Evolutionary conservation across 53 echinoderm and acorn worm genomes (phyloP).

Genomic region (Pentamera pediparva): DNA sequence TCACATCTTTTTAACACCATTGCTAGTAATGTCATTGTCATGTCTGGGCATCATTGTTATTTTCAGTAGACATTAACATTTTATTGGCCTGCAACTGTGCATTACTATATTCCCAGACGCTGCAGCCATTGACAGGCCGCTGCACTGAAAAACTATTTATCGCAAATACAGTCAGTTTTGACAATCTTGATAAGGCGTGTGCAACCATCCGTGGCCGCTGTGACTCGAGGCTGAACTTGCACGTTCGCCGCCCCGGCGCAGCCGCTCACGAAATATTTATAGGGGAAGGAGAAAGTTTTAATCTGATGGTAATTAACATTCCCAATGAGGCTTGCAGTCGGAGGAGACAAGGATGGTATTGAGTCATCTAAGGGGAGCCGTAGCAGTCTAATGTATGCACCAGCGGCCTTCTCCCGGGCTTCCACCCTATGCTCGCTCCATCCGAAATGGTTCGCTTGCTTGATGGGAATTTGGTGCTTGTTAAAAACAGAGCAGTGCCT

Average conservation of each 20-base stretch:
- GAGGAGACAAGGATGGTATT: slow-evolving; percentile 12
- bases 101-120: neutral
- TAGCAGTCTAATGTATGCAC: slow-evolving; percentile 4
- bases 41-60: too few relatives aligned
- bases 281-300: slow-evolving; percentile 37
- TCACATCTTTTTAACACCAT: neutral
- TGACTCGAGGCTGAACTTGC: slow-evolving; percentile 23
- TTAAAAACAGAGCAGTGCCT: too few relatives aligned
- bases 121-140: too few relatives aligned
- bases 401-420: too few relatives aligned
- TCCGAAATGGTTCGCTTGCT: too few relatives aligned
- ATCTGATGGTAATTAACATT: slow-evolving; percentile 39
- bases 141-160: slow-evolving; percentile 28
- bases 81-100: neutral
- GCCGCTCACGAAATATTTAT: slow-evolving; percentile 27
- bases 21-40: too few relatives aligned
- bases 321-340: slow-evolving; percentile 36
- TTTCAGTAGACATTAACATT: too few relatives aligned
- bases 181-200: slow-evolving; percentile 29
- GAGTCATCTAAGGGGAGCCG: slow-evolving; percentile 13
- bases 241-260: slow-evolving; percentile 1
- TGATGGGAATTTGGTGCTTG: too few relatives aligned
- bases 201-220: slow-evolving; percentile 26
- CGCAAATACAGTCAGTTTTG: slow-evolving; percentile 28
- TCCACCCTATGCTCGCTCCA: too few relatives aligned